A percentile compares a stretch with the other conserved stretches of the same genome.
Evolutionary conservation across 2,888 invertebrate species (phyloP).

Genomic region (Cosmopolites sordidus): DNA sequence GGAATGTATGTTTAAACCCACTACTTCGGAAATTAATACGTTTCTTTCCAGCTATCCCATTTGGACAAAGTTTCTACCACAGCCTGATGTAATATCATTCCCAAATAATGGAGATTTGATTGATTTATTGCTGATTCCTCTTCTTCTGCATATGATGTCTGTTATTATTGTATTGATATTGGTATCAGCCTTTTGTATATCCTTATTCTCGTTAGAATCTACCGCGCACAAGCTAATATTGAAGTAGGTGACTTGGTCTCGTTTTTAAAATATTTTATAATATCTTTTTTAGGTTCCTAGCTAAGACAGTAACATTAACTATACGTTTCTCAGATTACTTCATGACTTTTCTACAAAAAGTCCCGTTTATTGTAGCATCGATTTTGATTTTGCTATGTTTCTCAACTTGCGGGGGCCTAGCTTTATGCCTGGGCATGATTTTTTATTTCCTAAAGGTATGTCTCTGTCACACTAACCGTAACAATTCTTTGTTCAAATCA

Average conservation of each 20-base stretch:
- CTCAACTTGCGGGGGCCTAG: conserved; percentile 70
- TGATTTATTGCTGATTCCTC: conserved; percentile 53
- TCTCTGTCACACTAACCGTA: conserved; percentile 7
- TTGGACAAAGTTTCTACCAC: conserved; percentile 30
- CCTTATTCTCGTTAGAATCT: conserved; percentile 66
- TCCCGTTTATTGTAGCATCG: conserved; percentile 65
- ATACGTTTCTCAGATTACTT: conserved; percentile 57
- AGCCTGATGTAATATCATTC: conserved; percentile 39
- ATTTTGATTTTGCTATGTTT: conserved; percentile 60
- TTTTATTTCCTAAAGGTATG: conserved; percentile 68
- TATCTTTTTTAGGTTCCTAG: conserved; percentile 47
- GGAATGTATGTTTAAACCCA: no score
- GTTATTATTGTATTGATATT: conserved; percentile 57
- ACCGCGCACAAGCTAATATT: conserved; percentile 63
- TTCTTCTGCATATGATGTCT: conserved; percentile 60
- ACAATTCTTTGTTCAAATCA: no score
- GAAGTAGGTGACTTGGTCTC: conserved; percentile 51
- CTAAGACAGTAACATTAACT: conserved; percentile 49
- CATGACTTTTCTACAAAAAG: conserved; percentile 60
- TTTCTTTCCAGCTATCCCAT: not conserved
- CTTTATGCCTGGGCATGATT: conserved; percentile 60
- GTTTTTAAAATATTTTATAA: no score
- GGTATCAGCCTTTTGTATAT: conserved; percentile 52
- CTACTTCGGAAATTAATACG: no score
- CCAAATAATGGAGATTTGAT: conserved; percentile 36